Conservation (phyloP, 2,113 vertebrate species). For the Setophaga coronata region DNA sequence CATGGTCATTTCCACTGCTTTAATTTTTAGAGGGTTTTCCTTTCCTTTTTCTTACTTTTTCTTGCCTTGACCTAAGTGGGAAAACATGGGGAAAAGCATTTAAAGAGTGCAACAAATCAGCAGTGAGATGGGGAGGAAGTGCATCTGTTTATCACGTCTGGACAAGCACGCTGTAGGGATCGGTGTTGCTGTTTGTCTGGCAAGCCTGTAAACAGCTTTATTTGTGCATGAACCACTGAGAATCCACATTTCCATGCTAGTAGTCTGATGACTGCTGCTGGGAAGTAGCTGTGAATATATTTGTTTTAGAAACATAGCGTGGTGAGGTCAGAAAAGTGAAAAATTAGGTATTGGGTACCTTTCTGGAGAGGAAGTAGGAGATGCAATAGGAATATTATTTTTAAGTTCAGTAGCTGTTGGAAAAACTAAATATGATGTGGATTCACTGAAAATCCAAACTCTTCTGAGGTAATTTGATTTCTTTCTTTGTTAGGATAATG, state of each 20-base stretch:
- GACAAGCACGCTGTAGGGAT: not conserved
- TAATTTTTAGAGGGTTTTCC: not conserved
- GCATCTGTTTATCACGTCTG: not conserved
- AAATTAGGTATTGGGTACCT: not conserved
- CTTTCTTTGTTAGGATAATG: not conserved
- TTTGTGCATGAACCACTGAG: not conserved
- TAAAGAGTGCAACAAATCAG: not conserved
- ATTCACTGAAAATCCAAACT: not conserved
- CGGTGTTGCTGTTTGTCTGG: not conserved
- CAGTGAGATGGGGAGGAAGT: not conserved
- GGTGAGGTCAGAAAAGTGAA: not conserved
- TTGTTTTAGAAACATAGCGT: not conserved
- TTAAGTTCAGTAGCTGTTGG: not conserved
- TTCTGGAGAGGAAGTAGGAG: not conserved
- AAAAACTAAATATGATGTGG: not conserved
- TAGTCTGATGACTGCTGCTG: not conserved
- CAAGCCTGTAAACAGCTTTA: not conserved
- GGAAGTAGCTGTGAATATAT: not conserved
- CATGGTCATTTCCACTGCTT: not conserved
- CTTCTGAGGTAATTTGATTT: not conserved
- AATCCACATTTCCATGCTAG: not conserved
- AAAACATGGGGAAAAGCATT: not conserved
- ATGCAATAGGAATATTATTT: not conserved
- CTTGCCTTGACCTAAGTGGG: not conserved
- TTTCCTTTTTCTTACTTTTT: not conserved